Evolutionary conservation across 2,797 vertebrate genomes (phyloP).

Genomic region (Cyprinodon diabolis): DNA sequence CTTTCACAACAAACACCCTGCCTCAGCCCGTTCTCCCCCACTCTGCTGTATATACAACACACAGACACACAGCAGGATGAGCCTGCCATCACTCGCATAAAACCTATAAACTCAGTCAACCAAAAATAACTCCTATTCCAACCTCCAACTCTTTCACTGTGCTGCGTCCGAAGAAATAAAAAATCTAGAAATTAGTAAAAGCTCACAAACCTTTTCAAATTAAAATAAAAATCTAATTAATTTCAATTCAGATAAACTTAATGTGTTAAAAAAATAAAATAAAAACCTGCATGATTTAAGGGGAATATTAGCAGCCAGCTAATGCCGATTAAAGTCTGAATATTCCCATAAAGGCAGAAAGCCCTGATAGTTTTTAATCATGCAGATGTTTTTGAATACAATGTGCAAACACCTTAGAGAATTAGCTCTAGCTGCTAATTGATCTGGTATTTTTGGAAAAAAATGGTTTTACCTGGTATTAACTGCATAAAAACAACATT

Average conservation of each 20-base stretch:
- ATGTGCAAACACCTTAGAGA: neutral
- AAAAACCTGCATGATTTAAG: too few relatives aligned
- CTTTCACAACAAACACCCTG: slow-evolving; percentile 67
- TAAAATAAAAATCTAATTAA: too few relatives aligned
- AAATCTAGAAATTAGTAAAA: neutral
- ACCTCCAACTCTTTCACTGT: neutral
- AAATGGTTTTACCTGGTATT: too few relatives aligned
- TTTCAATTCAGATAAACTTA: too few relatives aligned
- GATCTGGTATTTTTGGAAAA: neutral
- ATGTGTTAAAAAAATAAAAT: too few relatives aligned
- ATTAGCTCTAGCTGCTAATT: neutral
- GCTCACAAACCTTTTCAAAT: too few relatives aligned
- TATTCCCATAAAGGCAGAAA: neutral
- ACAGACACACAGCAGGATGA: slow-evolving; percentile 32
- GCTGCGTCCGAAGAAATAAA: neutral
- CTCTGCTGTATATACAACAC: slow-evolving; percentile 64
- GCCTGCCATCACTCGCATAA: neutral
- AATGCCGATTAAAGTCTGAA: neutral
- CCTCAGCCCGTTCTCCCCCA: slow-evolving; percentile 23
- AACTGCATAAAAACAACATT: neutral
- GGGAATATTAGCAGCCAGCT: too few relatives aligned
- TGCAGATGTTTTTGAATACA: too few relatives aligned
- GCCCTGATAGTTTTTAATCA: neutral
- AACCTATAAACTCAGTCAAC: neutral
- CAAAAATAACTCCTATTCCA: neutral